phyloP scores from a whole-genome alignment of 2,888 invertebrate genomes.

The Drosophila niveifrons region DNA sequence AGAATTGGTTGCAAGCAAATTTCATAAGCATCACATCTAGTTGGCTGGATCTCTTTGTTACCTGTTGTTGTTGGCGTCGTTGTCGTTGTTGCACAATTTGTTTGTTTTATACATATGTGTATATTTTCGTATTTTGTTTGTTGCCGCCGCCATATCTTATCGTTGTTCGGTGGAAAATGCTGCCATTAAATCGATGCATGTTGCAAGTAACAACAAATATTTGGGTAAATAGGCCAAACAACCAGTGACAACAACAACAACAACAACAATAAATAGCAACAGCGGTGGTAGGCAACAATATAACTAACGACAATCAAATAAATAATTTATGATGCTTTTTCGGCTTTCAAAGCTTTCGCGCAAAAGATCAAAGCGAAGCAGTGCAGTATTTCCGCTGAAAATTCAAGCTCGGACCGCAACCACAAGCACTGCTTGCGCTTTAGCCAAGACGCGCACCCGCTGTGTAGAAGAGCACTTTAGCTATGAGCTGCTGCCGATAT shows the following conservation, averaged over 20 bases:
- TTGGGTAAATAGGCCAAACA: constrained; percentile 44
- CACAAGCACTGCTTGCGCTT: constrained; percentile 1
- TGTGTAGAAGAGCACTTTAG: not conserved
- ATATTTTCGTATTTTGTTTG: not conserved
- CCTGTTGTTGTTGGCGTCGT: not conserved
- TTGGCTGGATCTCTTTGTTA: constrained; percentile 8
- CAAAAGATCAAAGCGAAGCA: constrained; percentile 7
- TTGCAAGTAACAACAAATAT: constrained; percentile 45
- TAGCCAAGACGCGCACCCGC: constrained; percentile 34
- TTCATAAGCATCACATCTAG: constrained; percentile 14
- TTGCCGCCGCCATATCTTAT: constrained; percentile 45
- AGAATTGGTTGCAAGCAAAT: constrained; percentile 4
- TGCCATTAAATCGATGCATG: constrained; percentile 36
- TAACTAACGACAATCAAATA: constrained; percentile 25
- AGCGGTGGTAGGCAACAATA: not conserved
- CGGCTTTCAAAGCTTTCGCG: constrained; percentile 12
- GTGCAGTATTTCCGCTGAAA: constrained; percentile 5
- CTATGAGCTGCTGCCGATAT: not conserved
- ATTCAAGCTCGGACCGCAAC: constrained; percentile 13
- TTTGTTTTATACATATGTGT: not conserved
- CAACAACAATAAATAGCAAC: constrained; percentile 13
- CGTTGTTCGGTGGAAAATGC: constrained; percentile 20
- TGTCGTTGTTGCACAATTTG: constrained; percentile 12
- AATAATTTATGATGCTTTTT: constrained; percentile 26
- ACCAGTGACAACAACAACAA: constrained; percentile 7